These are phyloP conservation scores for Geodia barretti DNA, from an alignment of 37 sponge, comb jelly and placozoan genomes.

Conservation along the genomic window DNA sequence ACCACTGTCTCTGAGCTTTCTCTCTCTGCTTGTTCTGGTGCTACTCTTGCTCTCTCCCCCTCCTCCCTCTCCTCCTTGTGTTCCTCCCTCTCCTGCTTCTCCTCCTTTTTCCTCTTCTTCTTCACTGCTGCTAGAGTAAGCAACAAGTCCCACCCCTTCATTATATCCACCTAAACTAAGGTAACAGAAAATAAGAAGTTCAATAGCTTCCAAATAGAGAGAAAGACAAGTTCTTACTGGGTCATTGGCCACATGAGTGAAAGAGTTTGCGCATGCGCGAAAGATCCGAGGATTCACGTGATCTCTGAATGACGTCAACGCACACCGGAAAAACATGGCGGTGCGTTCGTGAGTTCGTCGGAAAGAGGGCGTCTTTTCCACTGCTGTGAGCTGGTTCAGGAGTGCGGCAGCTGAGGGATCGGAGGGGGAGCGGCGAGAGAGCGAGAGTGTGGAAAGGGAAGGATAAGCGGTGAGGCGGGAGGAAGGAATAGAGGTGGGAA, in stretches of 20 bases:
- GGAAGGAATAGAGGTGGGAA: no score
- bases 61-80: background rate
- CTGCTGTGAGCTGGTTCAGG: no score
- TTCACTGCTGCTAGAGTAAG: conserved; percentile 10
- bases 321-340: background rate
- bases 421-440: no score
- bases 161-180: background rate
- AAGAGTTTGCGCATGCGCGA: background rate
- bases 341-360: background rate
- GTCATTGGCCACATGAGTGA: background rate
- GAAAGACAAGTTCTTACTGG: background rate
- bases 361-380: no score
- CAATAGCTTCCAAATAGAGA: no score
- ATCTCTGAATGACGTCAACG: background rate
- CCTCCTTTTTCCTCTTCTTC: background rate
- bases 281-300: background rate
- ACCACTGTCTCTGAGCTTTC: no score
- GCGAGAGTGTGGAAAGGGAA: no score
- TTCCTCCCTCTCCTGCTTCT: background rate
- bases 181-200: no score
- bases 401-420: background rate
- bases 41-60: background rate
- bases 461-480: no score
- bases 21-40: no score
- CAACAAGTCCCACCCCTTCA: background rate